Evolutionary conservation across 2,888 invertebrate species (phyloP), one percentile per base, ranked within the genome.

Genomic region (Agrotis ipsilon): DNA sequence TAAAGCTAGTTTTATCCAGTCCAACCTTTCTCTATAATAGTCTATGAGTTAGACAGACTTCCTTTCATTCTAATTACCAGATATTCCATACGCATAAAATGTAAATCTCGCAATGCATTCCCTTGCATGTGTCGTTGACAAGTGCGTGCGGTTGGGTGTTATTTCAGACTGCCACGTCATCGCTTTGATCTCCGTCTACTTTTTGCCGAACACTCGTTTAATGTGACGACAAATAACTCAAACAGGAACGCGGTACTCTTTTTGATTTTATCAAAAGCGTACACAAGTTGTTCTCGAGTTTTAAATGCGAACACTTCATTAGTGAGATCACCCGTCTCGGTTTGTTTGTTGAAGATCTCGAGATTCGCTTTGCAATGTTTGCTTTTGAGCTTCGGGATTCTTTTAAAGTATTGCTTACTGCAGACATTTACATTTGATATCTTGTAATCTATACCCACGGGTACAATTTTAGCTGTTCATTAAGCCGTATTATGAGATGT

Each of bases 201-300:
- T 96, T 96, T 95, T 94, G 95, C 91, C 81, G 84, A 91, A 91
- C 91, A 92, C 93, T 94, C 89, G 93, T 93, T 94, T 95, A 94
- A 95, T 94, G 94, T 90, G 95, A 94, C 93, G 96, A 96, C 96
- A 95, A 95, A 96, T 95, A 95, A 94, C 93, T 94, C 93, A 93
- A 94, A 92, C 92, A 91, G 92, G 89, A 92, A 91, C 88, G 92
- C 89, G 84, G 84, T 85, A 88, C 86, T 92, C 91, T 93, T 94
- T 94, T 94, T 95, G 90, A 92, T 94, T 93, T 94, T 92, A 93
- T 94, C 92, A 90, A 89, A 88, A 86, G 87, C 85, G 86, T 86
- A 84, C 90, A 88, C 89, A 90, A 87, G 87, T 88, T 91, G 89
- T 91, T 93, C 90, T 89, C 88, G 87, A 88, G 87, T 92, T 94